Evolutionary conservation across 1,140 invertebrate species (phyloP), one percentile per base, ranked within the genome.

Genomic region (Bilobella aurantiaca): DNA sequence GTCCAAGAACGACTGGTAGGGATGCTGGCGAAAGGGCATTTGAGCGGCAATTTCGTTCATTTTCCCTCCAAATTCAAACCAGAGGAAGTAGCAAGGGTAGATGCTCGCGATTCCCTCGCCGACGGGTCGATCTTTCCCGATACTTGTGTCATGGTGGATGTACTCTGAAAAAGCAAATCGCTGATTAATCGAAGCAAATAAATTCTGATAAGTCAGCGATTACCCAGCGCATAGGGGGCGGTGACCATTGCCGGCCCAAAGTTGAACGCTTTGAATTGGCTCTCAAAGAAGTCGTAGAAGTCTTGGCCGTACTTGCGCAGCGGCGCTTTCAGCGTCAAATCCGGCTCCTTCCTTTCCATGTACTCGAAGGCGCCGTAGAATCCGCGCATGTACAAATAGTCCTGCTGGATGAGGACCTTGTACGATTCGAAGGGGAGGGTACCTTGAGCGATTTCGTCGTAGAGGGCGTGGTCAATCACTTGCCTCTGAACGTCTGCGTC

Each of bases 401-500:
- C 58, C 42, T 66, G 64, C 37, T 66, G 64, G 16, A 66, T 60
- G 2, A 66, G 58, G 1, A 37, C 59, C 2, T 21, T 34, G 34
- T 37, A 66, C 27, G 29, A 61, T 12, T 61, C 42, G 12, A 66
- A 16, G 2, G 25, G 31, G 0, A 66, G 58, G 1, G 18, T 66
- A 3, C 23, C 64, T 5, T 16, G 0, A 1, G 14, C 64, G 14
- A 66, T 49, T 32, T 66, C 34, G 1, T n/a, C 28, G 23, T 30
- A 66, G 0, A 66, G 14, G 27, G 34, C 8, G 29, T 66, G 64
- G 31, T 61, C 3, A 16, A 66, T 28, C 0, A 28, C 23, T 32
- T 47, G 8, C 18, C 3, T 1, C 21, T 49, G 37, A 5, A 62
- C 21, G 1, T 29, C 27, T 1, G 64, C 28, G 27, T 5, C 18